Conservation (phyloP, 2,113 vertebrate species). For the Taxidea taxus region DNA sequence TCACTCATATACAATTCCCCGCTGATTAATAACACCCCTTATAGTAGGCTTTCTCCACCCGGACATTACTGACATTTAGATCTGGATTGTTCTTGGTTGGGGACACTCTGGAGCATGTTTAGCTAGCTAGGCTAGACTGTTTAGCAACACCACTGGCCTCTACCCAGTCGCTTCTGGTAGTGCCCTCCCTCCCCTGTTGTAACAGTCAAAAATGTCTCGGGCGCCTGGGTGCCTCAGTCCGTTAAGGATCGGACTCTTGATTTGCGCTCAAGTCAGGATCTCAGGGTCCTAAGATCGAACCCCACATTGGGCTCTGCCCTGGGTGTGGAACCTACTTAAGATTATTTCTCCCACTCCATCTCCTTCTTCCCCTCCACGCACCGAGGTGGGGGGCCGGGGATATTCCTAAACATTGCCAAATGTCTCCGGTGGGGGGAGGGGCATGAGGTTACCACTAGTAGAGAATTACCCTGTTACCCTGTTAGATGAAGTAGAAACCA, state of each 20-base stretch:
- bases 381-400: not conserved
- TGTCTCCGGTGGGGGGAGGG: accelerated
- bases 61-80: not conserved
- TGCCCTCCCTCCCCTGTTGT: not conserved
- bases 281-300: not conserved
- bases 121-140: too few relatives aligned
- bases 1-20: not conserved
- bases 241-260: not conserved
- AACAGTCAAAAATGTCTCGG: not conserved
- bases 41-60: not conserved
- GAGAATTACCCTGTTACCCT: not conserved
- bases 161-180: not conserved
- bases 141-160: not conserved
- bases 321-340: not conserved
- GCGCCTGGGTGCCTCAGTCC: not conserved
- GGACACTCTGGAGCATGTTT: not conserved
- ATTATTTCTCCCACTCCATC: not conserved
- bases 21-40: not conserved
- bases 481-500: not conserved
- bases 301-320: not conserved
- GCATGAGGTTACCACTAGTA: accelerated
- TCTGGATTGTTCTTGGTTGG: not conserved
- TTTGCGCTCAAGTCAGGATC: not conserved
- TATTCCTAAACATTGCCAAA: not conserved
- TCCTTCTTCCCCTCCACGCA: not conserved